Base-by-base conservation (phyloP, 2,113 vertebrate genomes). In the Chamaea fasciata region DNA sequence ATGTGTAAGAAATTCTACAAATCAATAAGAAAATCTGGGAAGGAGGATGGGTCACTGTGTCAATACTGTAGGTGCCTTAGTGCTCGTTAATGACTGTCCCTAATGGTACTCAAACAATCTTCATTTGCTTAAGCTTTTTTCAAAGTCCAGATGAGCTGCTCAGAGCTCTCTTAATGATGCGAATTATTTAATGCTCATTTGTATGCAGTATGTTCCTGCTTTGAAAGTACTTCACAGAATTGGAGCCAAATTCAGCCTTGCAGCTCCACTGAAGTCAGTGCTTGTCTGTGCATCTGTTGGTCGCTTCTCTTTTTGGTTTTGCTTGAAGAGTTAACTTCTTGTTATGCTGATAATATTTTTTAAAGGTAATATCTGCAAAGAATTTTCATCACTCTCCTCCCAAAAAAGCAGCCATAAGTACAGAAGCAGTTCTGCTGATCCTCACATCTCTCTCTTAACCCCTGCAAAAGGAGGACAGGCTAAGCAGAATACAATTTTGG, bases 151-250 rank as follows among this genome's bases (percentile, higher is more conserved):
- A 96, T 90, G 92, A 97, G 94, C 92, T 67, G 79, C 93, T 94
- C 18, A 19, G 95, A 92, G 92, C 79, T 92, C 81, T 85, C 59
- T 85, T 92, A 96, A 96, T 92, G 92, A 92, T 93, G 87, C 15
- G 0, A 92, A 92, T 97, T 94, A 94, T 95, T 96, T 96, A 95
- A 92, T 33, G 12, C 95, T 96, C 85, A 96, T 97, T 96, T 96
- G 94, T 95, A 96, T 96, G 92, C 94, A 92, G 82, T 68, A 41
- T 75, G 94, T 59, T 95, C 90, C 88, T 93, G 76, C 95, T 81
- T 65, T 86, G 71, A 87, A 92, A 96, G 82, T 71, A 27, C 96
- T 95, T 83, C 55, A 86, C 56, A 44, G 79, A 92, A 96, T 53
- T 88, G 71, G 59, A 92, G 87, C 94, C 94, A 93, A 88, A 93